Evolutionary conservation across 2,113 vertebrate species (phyloP).

Genomic region (Glaucomys volans): DNA sequence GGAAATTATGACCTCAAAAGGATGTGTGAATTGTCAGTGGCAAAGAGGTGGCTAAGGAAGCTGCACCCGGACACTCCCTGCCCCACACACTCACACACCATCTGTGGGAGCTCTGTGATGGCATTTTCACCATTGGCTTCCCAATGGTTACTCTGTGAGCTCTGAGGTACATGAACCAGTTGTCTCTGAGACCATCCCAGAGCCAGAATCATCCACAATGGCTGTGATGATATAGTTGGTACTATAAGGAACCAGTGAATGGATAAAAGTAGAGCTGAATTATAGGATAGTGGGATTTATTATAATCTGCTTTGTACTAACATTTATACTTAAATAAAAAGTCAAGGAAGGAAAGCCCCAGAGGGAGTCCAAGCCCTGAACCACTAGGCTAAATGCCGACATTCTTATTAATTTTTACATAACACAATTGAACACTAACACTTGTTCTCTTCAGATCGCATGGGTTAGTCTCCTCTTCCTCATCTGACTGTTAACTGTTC

Average conservation of each 20-base stretch:
- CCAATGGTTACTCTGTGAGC: neutral
- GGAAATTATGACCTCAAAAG: neutral
- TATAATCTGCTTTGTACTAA: conserved; percentile 27
- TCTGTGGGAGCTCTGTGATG: neutral
- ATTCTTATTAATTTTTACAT: neutral
- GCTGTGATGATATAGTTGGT: neutral
- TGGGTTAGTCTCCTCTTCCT: neutral
- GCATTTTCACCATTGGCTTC: neutral
- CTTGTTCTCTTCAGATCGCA: neutral
- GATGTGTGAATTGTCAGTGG: neutral
- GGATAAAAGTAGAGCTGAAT: neutral
- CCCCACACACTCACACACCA: neutral
- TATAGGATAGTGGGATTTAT: neutral
- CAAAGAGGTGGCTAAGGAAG: neutral
- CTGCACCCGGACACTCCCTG: neutral
- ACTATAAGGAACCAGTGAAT: neutral
- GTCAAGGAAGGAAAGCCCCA: neutral
- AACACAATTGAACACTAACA: neutral
- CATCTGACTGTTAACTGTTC: accelerated
- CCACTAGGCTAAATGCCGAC: neutral
- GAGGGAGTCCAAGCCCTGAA: neutral
- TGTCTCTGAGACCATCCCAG: neutral
- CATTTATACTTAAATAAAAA: conserved; percentile 7
- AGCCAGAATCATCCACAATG: neutral
- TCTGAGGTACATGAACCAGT: neutral